phyloP scores from a whole-genome alignment of 2,113 vertebrate species.

The Grus americana region DNA sequence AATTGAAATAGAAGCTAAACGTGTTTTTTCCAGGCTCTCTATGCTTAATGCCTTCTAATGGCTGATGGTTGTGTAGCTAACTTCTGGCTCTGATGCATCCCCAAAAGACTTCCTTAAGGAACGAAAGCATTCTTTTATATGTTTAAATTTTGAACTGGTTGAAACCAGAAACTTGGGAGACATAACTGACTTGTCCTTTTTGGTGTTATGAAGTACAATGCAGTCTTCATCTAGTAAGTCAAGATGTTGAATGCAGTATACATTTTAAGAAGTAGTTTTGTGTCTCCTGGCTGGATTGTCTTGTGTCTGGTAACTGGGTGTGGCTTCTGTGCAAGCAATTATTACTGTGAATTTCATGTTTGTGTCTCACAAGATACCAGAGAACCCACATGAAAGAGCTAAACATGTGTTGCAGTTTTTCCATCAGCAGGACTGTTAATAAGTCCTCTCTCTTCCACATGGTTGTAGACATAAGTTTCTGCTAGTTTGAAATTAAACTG shows the following conservation, averaged over 20 bases:
- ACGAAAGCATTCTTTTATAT: background rate
- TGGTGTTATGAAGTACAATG: background rate
- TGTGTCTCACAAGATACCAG: background rate
- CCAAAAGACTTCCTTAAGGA: background rate
- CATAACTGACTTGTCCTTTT: background rate
- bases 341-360: background rate
- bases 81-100: background rate
- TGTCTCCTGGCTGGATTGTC: background rate
- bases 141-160: background rate
- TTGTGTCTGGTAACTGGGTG: background rate
- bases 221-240: background rate
- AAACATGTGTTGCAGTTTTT: background rate
- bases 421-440: background rate
- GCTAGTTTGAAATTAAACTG: background rate
- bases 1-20: background rate
- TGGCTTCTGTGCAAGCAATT: background rate
- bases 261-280: background rate
- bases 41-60: background rate
- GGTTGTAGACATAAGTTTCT: background rate
- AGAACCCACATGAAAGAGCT: background rate
- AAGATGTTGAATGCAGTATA: background rate
- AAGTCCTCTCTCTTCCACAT: background rate
- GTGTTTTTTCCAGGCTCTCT: background rate
- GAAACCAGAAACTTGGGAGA: background rate
- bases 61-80: background rate